These are phyloP conservation scores for Enteromius trimaculatus DNA, from an alignment of 2,797 vertebrate species.

Conservation along the genomic window DNA sequence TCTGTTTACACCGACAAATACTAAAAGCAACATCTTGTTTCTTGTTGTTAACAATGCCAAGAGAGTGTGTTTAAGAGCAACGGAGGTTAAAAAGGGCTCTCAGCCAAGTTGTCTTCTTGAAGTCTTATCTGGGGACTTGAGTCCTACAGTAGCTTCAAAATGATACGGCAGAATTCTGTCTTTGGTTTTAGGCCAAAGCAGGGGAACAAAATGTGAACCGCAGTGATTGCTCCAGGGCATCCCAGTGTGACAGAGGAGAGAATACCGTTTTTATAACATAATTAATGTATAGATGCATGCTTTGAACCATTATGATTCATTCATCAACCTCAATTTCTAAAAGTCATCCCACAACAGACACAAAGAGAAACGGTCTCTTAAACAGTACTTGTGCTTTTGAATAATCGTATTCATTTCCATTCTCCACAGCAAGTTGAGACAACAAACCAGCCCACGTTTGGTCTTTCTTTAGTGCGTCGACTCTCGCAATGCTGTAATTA, in stretches of 20 bases:
- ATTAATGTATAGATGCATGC: conserved; percentile 26
- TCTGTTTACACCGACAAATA: neutral
- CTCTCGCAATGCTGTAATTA: conserved; percentile 15
- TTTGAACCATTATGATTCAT: conserved; percentile 25
- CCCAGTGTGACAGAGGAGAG: conserved; percentile 14
- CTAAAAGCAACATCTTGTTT: conserved; percentile 14
- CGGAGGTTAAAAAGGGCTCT: neutral
- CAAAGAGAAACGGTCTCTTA: conserved; percentile 13
- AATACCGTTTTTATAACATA: conserved; percentile 16
- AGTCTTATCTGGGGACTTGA: conserved; percentile 27
- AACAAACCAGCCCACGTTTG: conserved; percentile 30
- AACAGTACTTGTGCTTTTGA: conserved; percentile 13
- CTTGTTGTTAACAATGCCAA: conserved; percentile 13
- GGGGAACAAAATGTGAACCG: conserved; percentile 18
- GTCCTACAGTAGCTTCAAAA: conserved; percentile 19
- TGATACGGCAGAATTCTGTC: conserved; percentile 5
- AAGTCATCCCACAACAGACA: conserved; percentile 2
- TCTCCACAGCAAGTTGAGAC: conserved; percentile 1
- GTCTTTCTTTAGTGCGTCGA: conserved; percentile 9
- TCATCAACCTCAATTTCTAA: conserved; percentile 12
- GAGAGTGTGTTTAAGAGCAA: conserved; percentile 7
- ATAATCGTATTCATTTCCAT: conserved; percentile 19
- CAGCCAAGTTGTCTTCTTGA: conserved; percentile 21
- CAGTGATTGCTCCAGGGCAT: neutral
- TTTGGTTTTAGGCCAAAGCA: conserved; percentile 27